Conservation (phyloP, 2,797 vertebrate genomes). For the Diglossa cyanea region DNA sequence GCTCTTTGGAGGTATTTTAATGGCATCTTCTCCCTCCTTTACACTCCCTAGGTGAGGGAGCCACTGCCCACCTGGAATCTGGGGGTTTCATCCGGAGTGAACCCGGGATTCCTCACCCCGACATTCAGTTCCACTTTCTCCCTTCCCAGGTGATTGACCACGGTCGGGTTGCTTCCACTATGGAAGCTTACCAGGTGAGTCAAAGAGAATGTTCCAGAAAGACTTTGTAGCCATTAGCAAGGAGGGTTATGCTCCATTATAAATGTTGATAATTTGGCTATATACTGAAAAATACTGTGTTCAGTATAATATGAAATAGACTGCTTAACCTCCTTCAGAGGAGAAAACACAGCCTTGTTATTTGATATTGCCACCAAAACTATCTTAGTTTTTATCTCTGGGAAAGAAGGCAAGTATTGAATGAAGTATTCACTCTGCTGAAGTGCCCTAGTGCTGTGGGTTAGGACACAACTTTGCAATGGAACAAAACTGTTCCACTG, state of each 20-base stretch:
- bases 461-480: background rate
- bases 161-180: conserved; percentile 81
- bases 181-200: conserved; percentile 92
- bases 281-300: background rate
- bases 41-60: conserved; percentile 82
- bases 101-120: conserved; percentile 84
- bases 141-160: conserved; percentile 97
- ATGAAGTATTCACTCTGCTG: background rate
- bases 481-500: background rate
- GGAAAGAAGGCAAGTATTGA: background rate
- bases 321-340: background rate
- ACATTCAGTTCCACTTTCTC: conserved; percentile 97
- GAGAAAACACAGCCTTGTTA: background rate
- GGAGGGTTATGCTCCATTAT: background rate
- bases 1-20: background rate
- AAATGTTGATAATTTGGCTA: background rate
- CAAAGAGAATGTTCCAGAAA: background rate
- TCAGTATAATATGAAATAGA: background rate
- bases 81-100: conserved; percentile 93
- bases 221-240: background rate
- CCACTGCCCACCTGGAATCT: conserved; percentile 92
- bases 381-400: background rate
- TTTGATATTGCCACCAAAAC: background rate
- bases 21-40: background rate
- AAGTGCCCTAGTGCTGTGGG: background rate